Evolutionary conservation across 2,113 vertebrate species (phyloP), one percentile per base, ranked within the genome.

Genomic region (Pseudorectes ferrugineus): DNA sequence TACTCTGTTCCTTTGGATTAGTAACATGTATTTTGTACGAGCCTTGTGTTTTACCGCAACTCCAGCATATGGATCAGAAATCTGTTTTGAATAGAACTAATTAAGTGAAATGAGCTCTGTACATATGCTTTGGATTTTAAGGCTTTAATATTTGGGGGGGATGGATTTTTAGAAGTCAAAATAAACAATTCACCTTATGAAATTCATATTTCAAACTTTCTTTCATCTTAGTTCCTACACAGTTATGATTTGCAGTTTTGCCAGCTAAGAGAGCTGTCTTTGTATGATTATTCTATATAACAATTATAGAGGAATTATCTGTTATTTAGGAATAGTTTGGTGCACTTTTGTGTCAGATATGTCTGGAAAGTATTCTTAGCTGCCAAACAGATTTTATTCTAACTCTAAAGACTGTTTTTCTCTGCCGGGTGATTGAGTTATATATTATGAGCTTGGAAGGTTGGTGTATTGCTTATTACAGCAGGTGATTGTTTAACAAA

Each of bases 1-100:
- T 71, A 0, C 59, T 77, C 22, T 43, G 19, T 74, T 45, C 28
- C 20, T 89, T 89, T 4, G 11, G 45, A 62, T 77, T 54, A 90
- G 29, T 62, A 42, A 33, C 11, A 0, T n/a, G 16, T 49, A 76
- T 92, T 73, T 57, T 83, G 54, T 58, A 35, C 49, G 20, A 88
- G 75, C 40, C 24, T 29, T 62, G 14, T 45, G 46, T 89, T 93
- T 45, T 87, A 52, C 57, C 75, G 54, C 58, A 89, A 4, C 52
- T 75, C 0, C 0, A 92, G 23, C 73, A 61, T 81, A 58, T 68
- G 76, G 77, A 79, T 78, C 61, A 35, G 35, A 88, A 93, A 92
- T 87, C 57, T 94, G 80, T 54, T 96, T 87, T 92, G 63, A 79
- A 85, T 96, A 38, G 29, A 87, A 45, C 65, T 91, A 76, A 95